A percentile compares a stretch with the other conserved stretches of the same genome.
Evolutionary conservation across 2,888 invertebrate genomes (phyloP).

Genomic region (Thelaira solivaga): DNA sequence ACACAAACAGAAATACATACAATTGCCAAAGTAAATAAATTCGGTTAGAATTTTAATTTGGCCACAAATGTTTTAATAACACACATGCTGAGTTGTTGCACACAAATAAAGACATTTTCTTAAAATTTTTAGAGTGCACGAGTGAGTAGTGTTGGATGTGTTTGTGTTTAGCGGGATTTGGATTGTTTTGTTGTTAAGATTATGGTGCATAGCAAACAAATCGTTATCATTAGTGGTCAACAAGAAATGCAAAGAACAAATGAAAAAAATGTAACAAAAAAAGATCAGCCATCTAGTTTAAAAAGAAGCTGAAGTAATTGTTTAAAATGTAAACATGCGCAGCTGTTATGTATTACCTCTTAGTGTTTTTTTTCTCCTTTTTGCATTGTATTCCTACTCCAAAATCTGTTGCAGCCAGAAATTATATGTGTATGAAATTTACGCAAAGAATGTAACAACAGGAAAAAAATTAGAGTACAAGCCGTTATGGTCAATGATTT

Average conservation of each 20-base stretch:
- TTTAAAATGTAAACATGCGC: constrained; percentile 50
- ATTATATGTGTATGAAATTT: constrained; percentile 30
- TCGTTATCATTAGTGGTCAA: constrained; percentile 61
- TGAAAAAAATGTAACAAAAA: not conserved
- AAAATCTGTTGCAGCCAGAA: constrained; percentile 30
- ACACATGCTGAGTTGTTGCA: constrained; percentile 43
- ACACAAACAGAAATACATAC: constrained; percentile 2
- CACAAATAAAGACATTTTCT: constrained; percentile 56
- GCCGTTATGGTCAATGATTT: constrained; percentile 63
- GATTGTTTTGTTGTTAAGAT: constrained; percentile 34
- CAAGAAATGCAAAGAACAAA: not conserved
- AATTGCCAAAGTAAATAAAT: constrained; percentile 43
- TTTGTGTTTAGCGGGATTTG: not conserved
- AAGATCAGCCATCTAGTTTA: not conserved
- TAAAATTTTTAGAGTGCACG: constrained; percentile 9
- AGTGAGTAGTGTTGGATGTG: constrained; percentile 18
- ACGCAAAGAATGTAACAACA: constrained; percentile 41
- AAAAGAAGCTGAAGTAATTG: constrained; percentile 38
- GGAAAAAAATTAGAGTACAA: constrained; percentile 51
- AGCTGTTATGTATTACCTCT: constrained; percentile 50
- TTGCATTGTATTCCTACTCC: constrained; percentile 19
- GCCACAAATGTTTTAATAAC: constrained; percentile 58
- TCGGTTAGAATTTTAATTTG: constrained; percentile 59
- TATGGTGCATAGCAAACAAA: constrained; percentile 51
- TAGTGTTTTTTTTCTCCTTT: not conserved